A percentile compares a stretch with the other conserved stretches of the same genome.
These are phyloP conservation scores for Zaprionus ghesquierei DNA, from an alignment of 1,140 invertebrate genomes.

Conservation along the genomic window DNA sequence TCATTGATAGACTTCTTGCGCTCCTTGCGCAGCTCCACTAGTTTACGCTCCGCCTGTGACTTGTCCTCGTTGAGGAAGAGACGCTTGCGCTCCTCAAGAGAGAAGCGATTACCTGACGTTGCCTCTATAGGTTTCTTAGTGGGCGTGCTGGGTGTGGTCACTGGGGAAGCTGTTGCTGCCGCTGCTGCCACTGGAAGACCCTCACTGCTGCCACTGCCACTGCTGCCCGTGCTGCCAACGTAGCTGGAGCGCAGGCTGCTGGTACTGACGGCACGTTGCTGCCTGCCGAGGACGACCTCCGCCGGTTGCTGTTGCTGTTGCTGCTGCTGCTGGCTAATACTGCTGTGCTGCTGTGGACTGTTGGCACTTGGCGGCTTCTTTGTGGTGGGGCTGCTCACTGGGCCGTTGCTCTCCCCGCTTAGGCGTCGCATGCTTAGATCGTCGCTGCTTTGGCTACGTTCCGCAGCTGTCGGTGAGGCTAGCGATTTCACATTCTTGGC, in stretches of 20 bases:
- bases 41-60: conserved; percentile 51
- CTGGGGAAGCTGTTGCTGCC: not conserved
- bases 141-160: conserved; percentile 13
- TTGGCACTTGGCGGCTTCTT: not conserved
- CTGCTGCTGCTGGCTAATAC: conserved; percentile 39
- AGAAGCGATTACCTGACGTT: conserved; percentile 47
- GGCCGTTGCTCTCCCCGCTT: conserved; percentile 82
- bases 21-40: conserved; percentile 54
- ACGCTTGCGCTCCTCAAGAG: conserved; percentile 71
- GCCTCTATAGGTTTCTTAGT: not conserved
- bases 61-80: conserved; percentile 71
- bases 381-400: not conserved
- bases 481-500: conserved; percentile 83
- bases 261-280: conserved; percentile 53
- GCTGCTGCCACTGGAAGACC: conserved; percentile 20
- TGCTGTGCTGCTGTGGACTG: conserved; percentile 9
- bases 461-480: conserved; percentile 42
- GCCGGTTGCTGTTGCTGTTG: conserved; percentile 20
- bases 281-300: conserved; percentile 68
- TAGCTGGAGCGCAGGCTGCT: conserved; percentile 57
- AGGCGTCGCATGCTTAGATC: conserved; percentile 81
- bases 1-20: conserved; percentile 63
- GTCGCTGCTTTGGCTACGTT: conserved; percentile 64
- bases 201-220: conserved; percentile 17
- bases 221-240: conserved; percentile 39